Evolutionary conservation across 2,797 vertebrate genomes (phyloP).

Genomic region (Schizopygopsis pylzovi): DNA sequence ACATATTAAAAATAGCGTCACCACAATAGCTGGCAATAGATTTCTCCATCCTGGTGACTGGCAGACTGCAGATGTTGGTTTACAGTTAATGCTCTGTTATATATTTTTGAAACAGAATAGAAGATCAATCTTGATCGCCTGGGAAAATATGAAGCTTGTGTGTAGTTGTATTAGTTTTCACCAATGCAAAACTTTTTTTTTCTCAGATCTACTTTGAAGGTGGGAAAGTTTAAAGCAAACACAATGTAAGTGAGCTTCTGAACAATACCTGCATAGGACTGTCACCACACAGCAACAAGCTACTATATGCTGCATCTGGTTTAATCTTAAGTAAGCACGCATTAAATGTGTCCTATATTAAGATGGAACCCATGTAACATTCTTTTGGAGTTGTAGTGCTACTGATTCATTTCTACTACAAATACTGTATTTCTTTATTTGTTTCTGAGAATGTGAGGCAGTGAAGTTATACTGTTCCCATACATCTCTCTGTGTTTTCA

Average conservation of each 20-base stretch:
- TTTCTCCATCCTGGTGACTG: conserved; percentile 17
- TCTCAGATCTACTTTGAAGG: neutral
- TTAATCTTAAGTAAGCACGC: too few species aligned
- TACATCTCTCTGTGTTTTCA: too few species aligned
- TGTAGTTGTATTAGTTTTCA: neutral
- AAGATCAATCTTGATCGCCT: neutral
- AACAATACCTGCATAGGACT: neutral
- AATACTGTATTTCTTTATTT: too few species aligned
- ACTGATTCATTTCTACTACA: too few species aligned
- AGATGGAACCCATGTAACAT: too few species aligned
- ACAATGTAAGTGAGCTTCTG: neutral
- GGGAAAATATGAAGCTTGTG: neutral
- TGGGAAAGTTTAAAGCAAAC: conserved; percentile 1
- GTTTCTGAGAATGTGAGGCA: too few species aligned
- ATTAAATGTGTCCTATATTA: too few species aligned
- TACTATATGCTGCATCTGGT: too few species aligned
- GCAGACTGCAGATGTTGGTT: conserved; percentile 23
- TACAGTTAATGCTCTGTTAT: conserved; percentile 6
- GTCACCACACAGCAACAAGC: too few species aligned
- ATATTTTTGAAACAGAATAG: neutral
- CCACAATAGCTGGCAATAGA: conserved; percentile 28
- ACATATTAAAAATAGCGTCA: conserved; percentile 35
- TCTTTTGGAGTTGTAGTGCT: too few species aligned
- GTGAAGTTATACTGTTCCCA: too few species aligned
- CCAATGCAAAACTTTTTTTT: neutral